These are phyloP conservation scores for Pluvianellus socialis DNA, from an alignment of 2,113 vertebrate species.

Conservation along the genomic window DNA sequence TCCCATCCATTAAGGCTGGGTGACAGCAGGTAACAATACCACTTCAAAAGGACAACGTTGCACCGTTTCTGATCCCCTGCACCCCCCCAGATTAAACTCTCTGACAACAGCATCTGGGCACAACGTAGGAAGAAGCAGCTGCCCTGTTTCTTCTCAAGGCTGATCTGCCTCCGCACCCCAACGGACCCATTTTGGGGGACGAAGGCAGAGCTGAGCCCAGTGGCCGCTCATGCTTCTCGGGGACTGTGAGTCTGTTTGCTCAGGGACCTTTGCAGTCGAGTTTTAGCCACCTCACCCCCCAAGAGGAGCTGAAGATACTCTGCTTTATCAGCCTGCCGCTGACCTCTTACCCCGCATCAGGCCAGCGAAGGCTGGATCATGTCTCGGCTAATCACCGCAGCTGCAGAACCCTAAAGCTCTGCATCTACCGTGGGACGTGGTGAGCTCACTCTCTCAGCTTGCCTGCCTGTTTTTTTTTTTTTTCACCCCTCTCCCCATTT, in stretches of 20 bases:
- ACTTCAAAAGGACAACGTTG: neutral
- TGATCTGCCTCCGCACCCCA: accelerated
- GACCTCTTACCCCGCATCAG: conserved; percentile 31
- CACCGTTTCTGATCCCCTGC: neutral
- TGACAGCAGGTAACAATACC: conserved; percentile 32
- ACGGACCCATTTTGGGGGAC: accelerated
- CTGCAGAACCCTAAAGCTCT: conserved; percentile 9
- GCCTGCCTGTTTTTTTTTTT: neutral
- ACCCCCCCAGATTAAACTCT: neutral
- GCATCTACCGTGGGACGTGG: neutral
- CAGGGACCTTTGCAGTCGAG: accelerated
- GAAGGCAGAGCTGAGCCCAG: accelerated
- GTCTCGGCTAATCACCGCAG: conserved; percentile 16
- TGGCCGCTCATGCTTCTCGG: accelerated
- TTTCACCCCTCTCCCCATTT: too few relatives aligned
- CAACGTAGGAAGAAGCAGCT: neutral
- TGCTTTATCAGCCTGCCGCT: conserved; percentile 33
- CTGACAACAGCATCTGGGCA: neutral
- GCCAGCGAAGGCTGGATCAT: conserved; percentile 21
- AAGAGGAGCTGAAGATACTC: neutral
- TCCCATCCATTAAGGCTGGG: neutral
- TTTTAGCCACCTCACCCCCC: neutral
- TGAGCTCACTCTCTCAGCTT: neutral
- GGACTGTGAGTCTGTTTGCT: neutral
- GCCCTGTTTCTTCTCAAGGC: neutral